Evolutionary conservation across 2,888 invertebrate genomes (phyloP).

Genomic region (Dicyrtomina minuta): DNA sequence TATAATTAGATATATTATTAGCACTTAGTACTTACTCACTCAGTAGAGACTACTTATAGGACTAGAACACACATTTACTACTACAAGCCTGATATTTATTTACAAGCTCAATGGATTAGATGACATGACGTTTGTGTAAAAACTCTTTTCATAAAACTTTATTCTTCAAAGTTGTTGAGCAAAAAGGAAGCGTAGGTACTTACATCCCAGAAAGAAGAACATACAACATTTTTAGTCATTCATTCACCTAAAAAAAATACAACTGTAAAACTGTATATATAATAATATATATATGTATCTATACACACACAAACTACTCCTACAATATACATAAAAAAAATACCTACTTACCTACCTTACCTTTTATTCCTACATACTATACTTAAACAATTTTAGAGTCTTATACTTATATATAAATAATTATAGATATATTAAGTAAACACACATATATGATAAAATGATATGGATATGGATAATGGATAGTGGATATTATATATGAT

Average conservation of each 20-base stretch:
- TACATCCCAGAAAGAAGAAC: not conserved
- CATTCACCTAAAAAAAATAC: not conserved
- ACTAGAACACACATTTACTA: no score
- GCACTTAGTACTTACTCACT: not conserved
- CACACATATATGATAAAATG: not conserved
- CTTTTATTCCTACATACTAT: no score
- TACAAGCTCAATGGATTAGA: constrained; percentile 38
- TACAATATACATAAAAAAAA: not conserved
- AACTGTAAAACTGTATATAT: no score
- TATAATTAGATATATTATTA: no score
- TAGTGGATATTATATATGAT: no score
- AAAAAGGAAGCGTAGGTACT: not conserved
- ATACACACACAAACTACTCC: not conserved
- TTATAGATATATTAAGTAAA: no score
- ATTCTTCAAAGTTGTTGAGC: not conserved
- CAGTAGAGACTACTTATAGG: no score
- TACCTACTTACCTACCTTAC: no score
- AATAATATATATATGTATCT: no score
- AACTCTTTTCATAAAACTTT: constrained; percentile 12
- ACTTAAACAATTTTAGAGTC: no score
- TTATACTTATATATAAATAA: no score
- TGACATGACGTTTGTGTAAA: constrained; percentile 37
- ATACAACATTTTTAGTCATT: not conserved
- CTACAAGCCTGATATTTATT: constrained; percentile 27
- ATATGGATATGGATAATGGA: no score